phyloP scores from a whole-genome alignment of 2,113 vertebrate genomes.

The Eretmochelys imbricata region DNA sequence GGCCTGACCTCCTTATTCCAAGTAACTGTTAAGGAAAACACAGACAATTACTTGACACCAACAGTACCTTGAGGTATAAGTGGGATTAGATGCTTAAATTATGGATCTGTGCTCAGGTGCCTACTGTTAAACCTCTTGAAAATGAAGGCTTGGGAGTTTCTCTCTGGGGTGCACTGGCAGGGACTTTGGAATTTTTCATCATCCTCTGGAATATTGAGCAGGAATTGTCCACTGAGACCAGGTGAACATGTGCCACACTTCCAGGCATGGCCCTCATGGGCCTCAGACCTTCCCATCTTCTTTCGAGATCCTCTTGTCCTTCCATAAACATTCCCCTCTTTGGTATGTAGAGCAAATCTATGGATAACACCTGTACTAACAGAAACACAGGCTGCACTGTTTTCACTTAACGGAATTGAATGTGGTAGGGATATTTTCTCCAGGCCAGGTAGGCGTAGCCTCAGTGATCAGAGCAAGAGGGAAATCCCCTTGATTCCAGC shows the following conservation, averaged over 20 bases:
- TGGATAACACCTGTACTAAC: background rate
- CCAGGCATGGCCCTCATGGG: accelerated
- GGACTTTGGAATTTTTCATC: background rate
- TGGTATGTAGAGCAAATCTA: constrained; percentile 62
- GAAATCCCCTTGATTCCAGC: background rate
- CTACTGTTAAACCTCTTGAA: background rate
- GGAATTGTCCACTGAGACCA: background rate
- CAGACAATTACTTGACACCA: constrained; percentile 19
- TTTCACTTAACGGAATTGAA: background rate
- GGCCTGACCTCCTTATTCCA: background rate
- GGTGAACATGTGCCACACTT: background rate
- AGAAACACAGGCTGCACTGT: background rate
- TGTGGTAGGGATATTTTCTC: background rate
- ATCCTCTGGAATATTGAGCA: background rate
- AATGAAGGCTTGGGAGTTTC: background rate
- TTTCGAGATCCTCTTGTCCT: background rate
- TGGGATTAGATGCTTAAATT: constrained; percentile 20
- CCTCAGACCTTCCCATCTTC: background rate
- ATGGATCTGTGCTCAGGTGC: background rate
- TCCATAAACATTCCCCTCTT: constrained; percentile 39
- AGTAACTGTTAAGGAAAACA: constrained; percentile 6
- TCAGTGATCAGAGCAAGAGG: background rate
- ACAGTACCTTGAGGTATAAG: constrained; percentile 55
- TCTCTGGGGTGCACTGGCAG: accelerated
- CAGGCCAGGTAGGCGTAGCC: background rate